These are phyloP conservation scores for Stichodactyla helianthus DNA, from an alignment of 64 coral and sea anemone species.

Conservation along the genomic window DNA sequence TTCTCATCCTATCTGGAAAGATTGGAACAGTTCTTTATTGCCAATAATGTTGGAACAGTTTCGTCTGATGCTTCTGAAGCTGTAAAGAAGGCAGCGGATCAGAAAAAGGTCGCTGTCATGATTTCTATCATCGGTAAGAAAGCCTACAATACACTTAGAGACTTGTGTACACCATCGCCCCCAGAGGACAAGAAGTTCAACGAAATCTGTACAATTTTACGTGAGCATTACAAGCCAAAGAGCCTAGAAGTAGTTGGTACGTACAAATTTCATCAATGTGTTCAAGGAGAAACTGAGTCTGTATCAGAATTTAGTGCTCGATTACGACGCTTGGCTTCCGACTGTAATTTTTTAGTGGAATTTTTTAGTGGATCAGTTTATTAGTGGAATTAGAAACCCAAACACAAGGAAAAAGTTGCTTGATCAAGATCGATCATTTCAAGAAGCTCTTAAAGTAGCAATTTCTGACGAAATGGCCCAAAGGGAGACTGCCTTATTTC, in stretches of 20 bases:
- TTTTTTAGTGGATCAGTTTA: conserved; percentile 32
- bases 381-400: conserved; percentile 40
- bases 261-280: conserved; percentile 63
- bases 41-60: conserved; percentile 22
- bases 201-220: conserved; percentile 40
- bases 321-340: conserved; percentile 46
- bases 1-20: conserved; percentile 54
- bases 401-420: conserved; percentile 44
- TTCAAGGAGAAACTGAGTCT: conserved; percentile 46
- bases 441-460: conserved; percentile 31
- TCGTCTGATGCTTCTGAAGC: conserved; percentile 13
- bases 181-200: conserved; percentile 49
- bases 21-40: conserved; percentile 47
- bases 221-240: conserved; percentile 48
- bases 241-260: conserved; percentile 44
- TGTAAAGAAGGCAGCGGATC: conserved; percentile 8
- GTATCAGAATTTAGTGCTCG: conserved; percentile 32
- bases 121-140: conserved; percentile 64
- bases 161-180: conserved; percentile 46
- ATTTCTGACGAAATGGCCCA: conserved; percentile 55
- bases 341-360: conserved; percentile 51
- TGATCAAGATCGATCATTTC: conserved; percentile 43
- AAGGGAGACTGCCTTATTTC: conserved; percentile 30
- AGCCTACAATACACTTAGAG: conserved; percentile 30
- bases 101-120: conserved; percentile 51